A percentile compares a stretch with the other conserved stretches of the same genome.
phyloP scores from a whole-genome alignment of 2,888 invertebrate species.

The Nemurella pictetii region DNA sequence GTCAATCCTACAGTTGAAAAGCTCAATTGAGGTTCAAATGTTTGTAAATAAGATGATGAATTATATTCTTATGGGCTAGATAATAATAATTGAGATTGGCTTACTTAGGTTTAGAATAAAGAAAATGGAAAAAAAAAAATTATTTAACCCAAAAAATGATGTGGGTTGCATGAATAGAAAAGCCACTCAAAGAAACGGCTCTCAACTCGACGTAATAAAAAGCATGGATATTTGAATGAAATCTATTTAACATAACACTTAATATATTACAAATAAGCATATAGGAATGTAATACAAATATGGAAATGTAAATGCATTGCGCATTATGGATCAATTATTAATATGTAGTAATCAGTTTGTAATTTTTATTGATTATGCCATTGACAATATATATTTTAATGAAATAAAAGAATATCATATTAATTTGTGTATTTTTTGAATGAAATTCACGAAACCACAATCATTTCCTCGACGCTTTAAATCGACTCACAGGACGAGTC shows the following conservation, averaged over 20 bases:
- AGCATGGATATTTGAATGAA: too few species aligned
- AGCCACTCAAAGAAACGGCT: too few species aligned
- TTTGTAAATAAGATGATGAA: too few species aligned
- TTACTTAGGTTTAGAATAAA: not conserved
- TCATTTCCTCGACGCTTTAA: not conserved
- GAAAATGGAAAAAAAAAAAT: not conserved
- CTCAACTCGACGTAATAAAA: too few species aligned
- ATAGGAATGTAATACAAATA: not conserved
- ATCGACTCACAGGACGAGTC: constrained; percentile 16
- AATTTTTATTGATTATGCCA: not conserved
- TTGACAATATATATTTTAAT: not conserved
- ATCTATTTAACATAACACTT: not conserved
- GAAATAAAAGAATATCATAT: not conserved
- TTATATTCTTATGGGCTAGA: not conserved
- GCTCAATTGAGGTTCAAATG: not conserved
- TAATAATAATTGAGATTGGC: not conserved
- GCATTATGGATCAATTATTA: too few species aligned
- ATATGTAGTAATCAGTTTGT: not conserved
- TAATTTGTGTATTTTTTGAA: not conserved
- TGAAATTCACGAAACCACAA: not conserved
- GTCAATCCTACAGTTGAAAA: not conserved
- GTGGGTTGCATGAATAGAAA: not conserved
- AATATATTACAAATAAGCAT: not conserved
- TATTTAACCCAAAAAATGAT: not conserved
- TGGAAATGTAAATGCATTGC: not conserved